These are phyloP conservation scores for Mustelus asterias DNA, from an alignment of 2,113 vertebrate species.

Conservation along the genomic window DNA sequence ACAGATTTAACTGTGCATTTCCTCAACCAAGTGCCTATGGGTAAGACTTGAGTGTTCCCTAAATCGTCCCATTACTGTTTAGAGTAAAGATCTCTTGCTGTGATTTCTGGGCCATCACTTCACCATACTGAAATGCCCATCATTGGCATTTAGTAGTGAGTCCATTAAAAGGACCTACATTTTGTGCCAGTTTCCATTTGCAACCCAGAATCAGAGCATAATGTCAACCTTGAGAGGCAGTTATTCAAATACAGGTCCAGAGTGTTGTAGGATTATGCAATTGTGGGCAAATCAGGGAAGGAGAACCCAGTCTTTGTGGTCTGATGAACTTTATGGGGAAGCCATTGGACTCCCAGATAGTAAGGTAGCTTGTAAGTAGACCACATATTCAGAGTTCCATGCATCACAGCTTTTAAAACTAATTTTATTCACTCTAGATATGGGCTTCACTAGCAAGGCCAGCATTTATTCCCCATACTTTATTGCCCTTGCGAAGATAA, in stretches of 20 bases:
- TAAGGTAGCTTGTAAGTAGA: neutral
- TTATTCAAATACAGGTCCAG: neutral
- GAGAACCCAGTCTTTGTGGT: neutral
- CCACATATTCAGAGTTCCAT: neutral
- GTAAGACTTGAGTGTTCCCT: neutral
- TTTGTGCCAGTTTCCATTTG: neutral
- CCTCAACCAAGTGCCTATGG: neutral
- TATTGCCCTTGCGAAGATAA: neutral
- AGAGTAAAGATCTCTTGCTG: neutral
- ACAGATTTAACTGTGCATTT: neutral
- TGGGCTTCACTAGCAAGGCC: neutral
- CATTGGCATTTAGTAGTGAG: neutral
- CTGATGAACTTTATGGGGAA: neutral
- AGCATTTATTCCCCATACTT: neutral
- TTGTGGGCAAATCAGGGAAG: neutral
- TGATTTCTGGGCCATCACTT: neutral
- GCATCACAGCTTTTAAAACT: neutral
- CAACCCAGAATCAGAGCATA: neutral
- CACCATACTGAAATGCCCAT: neutral
- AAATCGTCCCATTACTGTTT: neutral
- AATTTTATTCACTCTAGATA: neutral
- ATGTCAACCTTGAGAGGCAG: neutral
- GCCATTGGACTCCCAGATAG: neutral
- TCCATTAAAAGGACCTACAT: neutral
- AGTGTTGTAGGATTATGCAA: neutral